Evolutionary conservation across 2,888 invertebrate species (phyloP), one percentile per base, ranked within the genome.

Genomic region (Anthophora plumipes): DNA sequence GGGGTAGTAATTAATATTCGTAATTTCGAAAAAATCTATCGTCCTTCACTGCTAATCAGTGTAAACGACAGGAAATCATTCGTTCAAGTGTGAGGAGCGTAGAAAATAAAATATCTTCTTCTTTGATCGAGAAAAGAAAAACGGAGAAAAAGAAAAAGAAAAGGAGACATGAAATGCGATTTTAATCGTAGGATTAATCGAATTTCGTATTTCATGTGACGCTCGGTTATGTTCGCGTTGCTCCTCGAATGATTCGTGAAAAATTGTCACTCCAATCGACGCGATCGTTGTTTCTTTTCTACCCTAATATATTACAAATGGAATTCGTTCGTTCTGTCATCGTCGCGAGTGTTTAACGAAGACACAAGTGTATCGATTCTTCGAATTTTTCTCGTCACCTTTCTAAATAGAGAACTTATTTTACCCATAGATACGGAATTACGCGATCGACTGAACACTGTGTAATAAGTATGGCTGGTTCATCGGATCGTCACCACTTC

Each of bases 281-380:
- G 73, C 66, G 80, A 88, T 86, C 83, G 77, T 88, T 81, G 83
- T 86, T n/a, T 83, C 71, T 37, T 78, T 85, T 67, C 84, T 85
- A 89, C 77, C 79, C 88, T 90, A 91, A 75, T 89, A 90, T 90
- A 84, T 90, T 90, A 90, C 90, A 91, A 83, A 85, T 88, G 84
- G 81, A 87, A 89, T 83, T 81, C 79, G 78, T 71, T 67, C 39
- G 41, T 69, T 71, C 63, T 54, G 57, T 73, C 79, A n/a, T n/a
- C n/a, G 64, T 85, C 78, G 75, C 85, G 84, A 77, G 81, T 85
- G 85, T 79, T 78, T n/a, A 83, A 82, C 83, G 84, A 85, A 84
- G 83, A 81, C 82, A 75, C 83, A 80, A 75, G 67, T 82, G 81
- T 63, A 68, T 68, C 80, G 66, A 37, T 74, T 81, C 78, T 63